Conservation (phyloP, 2,888 invertebrate species). For the Pegoplata infirma region DNA sequence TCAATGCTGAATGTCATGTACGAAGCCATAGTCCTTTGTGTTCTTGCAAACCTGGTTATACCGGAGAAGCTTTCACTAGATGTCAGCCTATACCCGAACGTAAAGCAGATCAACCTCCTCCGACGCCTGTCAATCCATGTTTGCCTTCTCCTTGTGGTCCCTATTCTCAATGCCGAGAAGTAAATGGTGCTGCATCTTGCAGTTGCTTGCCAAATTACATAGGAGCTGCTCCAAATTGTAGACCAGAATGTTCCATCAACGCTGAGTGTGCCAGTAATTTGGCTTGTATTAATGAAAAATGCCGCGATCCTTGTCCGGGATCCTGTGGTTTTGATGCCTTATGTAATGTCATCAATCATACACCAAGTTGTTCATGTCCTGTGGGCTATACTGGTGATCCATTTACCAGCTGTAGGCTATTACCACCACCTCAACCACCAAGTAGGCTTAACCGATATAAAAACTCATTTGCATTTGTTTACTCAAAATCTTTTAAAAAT, state of each 20-base stretch:
- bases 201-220: conserved; percentile 85
- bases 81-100: conserved; percentile 81
- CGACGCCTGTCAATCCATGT: conserved; percentile 82
- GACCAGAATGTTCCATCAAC: conserved; percentile 87
- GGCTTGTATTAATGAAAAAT: conserved; percentile 86
- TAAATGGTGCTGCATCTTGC: conserved; percentile 84
- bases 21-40: conserved; percentile 91
- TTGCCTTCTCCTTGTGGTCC: conserved; percentile 88
- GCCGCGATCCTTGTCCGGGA: conserved; percentile 87
- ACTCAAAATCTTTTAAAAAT: not conserved
- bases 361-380: conserved; percentile 87
- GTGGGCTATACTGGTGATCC: conserved; percentile 88
- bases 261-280: conserved; percentile 85
- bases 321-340: conserved; percentile 86
- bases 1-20: conserved; percentile 88
- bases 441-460: conserved; percentile 67
- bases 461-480: not conserved
- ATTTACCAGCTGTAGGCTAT: conserved; percentile 83
- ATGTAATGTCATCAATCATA: conserved; percentile 86
- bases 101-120: conserved; percentile 74
- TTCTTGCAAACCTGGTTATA: conserved; percentile 84
- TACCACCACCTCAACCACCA: conserved; percentile 79
- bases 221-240: conserved; percentile 87
- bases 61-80: conserved; percentile 88
- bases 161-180: conserved; percentile 85